These are phyloP conservation scores for Dryoscopus gambensis DNA, from an alignment of 2,113 vertebrate species.

Conservation along the genomic window DNA sequence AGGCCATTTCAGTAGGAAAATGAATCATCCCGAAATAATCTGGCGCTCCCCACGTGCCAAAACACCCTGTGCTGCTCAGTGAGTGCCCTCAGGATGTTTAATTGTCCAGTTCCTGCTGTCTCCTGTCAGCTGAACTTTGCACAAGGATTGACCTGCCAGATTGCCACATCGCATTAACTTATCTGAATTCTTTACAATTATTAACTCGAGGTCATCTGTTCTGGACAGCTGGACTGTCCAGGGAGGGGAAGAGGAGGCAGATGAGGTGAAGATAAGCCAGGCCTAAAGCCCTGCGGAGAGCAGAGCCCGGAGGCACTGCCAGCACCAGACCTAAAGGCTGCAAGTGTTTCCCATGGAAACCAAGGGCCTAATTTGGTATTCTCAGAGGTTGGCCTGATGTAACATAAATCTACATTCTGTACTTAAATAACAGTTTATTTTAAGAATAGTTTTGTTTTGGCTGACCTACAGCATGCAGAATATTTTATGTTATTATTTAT, in stretches of 20 bases:
- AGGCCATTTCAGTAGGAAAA: background rate
- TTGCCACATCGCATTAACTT: background rate
- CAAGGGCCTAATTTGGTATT: background rate
- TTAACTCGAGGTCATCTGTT: background rate
- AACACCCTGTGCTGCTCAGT: background rate
- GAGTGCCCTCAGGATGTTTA: background rate
- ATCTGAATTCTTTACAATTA: background rate
- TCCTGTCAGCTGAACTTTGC: background rate
- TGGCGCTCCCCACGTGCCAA: background rate
- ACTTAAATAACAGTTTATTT: background rate
- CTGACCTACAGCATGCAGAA: background rate
- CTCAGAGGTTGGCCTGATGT: background rate
- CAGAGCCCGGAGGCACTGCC: background rate
- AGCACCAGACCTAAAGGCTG: background rate
- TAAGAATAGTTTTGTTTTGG: background rate
- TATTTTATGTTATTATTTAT: background rate
- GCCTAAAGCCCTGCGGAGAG: background rate
- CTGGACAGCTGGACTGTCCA: background rate
- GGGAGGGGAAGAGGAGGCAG: background rate
- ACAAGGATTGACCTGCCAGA: background rate
- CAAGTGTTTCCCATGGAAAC: conserved; percentile 5
- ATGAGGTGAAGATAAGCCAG: background rate
- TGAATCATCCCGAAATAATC: background rate
- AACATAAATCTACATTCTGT: conserved; percentile 1
- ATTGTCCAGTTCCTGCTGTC: background rate